phyloP scores from a whole-genome alignment of 2,888 invertebrate genomes.

The Choreutis nemorana region DNA sequence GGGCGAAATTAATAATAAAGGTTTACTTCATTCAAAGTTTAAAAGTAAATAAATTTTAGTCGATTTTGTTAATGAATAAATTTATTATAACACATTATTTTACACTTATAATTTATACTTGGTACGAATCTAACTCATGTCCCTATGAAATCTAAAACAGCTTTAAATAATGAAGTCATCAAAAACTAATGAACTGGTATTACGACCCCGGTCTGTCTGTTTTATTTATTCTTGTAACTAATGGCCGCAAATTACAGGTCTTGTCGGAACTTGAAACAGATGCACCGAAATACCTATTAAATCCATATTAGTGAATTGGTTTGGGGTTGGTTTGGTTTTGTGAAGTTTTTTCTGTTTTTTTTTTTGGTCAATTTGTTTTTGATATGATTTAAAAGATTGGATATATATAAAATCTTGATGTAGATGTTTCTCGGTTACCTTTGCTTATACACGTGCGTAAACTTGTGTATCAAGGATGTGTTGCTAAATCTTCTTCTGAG shows the following conservation, averaged over 20 bases:
- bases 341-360: too few relatives aligned
- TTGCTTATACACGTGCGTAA: too few relatives aligned
- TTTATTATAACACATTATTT: background rate
- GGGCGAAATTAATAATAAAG: too few relatives aligned
- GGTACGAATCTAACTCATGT: background rate
- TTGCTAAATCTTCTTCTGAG: constrained; percentile 5
- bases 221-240: constrained; percentile 8
- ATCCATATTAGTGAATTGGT: constrained; percentile 21
- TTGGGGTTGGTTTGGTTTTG: constrained; percentile 9
- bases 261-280: constrained; percentile 17
- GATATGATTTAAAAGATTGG: too few relatives aligned
- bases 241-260: constrained; percentile 23
- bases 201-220: background rate
- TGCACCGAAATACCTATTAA: constrained; percentile 26
- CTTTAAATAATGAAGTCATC: constrained; percentile 2
- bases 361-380: too few relatives aligned
- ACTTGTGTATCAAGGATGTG: too few relatives aligned
- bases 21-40: too few relatives aligned
- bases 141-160: background rate
- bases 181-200: constrained; percentile 1
- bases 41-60: background rate
- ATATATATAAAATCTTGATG: too few relatives aligned
- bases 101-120: background rate
- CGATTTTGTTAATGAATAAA: background rate
- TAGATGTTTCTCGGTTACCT: too few relatives aligned